Conservation (phyloP, 2,113 vertebrate species). For the Podilymbus podiceps region DNA sequence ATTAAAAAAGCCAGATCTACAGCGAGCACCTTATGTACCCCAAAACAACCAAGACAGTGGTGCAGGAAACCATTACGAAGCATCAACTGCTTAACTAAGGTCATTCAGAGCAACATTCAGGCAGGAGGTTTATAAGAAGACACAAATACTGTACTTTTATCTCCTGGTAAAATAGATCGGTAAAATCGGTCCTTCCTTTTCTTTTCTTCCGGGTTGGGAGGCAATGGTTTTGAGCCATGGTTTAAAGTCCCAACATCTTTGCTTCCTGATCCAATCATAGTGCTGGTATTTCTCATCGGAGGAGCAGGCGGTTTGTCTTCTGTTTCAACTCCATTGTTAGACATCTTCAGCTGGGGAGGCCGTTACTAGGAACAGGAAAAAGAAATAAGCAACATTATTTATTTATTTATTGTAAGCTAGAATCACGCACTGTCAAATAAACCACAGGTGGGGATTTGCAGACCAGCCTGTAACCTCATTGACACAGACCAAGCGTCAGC, state of each 20-base stretch:
- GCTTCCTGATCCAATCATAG: constrained; percentile 88
- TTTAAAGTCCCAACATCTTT: constrained; percentile 87
- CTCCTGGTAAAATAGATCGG: constrained; percentile 89
- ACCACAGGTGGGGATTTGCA: neutral
- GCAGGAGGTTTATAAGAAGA: neutral
- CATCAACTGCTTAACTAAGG: neutral
- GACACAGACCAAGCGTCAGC: neutral
- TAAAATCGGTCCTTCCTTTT: constrained; percentile 93
- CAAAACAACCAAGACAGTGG: neutral
- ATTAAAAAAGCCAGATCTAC: neutral
- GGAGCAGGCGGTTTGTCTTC: constrained; percentile 97
- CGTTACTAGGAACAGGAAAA: constrained; percentile 47
- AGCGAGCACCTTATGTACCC: neutral
- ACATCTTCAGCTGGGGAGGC: constrained; percentile 83
- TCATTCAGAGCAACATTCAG: neutral
- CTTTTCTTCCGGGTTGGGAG: constrained; percentile 95
- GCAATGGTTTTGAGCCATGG: constrained; percentile 93
- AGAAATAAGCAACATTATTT: neutral
- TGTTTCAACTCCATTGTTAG: constrained; percentile 89
- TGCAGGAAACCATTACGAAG: neutral
- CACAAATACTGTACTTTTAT: constrained; percentile 84
- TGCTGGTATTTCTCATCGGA: constrained; percentile 97
- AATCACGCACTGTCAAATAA: neutral
- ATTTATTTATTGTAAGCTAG: neutral
- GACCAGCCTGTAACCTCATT: neutral